Evolutionary conservation across 2,888 invertebrate genomes (phyloP).

Genomic region (Petrolisthes manimaculis): DNA sequence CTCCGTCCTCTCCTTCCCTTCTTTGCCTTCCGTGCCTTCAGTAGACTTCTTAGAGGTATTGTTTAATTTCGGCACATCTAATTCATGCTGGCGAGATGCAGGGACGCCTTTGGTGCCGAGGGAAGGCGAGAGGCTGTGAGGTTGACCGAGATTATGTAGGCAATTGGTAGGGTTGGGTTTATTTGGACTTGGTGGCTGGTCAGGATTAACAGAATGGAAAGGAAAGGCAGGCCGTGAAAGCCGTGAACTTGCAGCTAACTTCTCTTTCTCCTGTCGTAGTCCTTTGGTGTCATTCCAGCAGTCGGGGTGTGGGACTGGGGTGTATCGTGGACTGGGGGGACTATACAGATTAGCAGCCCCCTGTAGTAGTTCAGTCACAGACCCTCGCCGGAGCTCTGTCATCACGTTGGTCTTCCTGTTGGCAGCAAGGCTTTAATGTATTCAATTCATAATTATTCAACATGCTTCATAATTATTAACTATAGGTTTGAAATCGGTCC

Average conservation of each 20-base stretch:
- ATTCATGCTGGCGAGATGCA: too few relatives aligned
- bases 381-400: conserved; percentile 17
- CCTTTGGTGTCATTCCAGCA: conserved; percentile 33
- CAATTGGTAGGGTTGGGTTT: neutral
- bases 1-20: too few relatives aligned
- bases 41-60: too few relatives aligned
- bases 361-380: conserved; percentile 29
- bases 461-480: too few relatives aligned
- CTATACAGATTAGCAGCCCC: conserved; percentile 1
- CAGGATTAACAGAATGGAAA: too few relatives aligned
- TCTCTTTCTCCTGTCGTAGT: conserved; percentile 13
- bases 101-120: neutral
- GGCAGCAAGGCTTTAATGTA: too few relatives aligned
- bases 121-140: neutral
- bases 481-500: too few relatives aligned
- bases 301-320: conserved; percentile 33
- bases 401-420: neutral
- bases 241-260: neutral
- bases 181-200: neutral
- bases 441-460: too few relatives aligned
- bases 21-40: too few relatives aligned
- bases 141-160: neutral
- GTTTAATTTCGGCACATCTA: too few relatives aligned
- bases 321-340: conserved; percentile 24
- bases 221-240: neutral